Conservation (phyloP, 2,888 invertebrate genomes). For the Sceliomorpha sp. region DNA sequence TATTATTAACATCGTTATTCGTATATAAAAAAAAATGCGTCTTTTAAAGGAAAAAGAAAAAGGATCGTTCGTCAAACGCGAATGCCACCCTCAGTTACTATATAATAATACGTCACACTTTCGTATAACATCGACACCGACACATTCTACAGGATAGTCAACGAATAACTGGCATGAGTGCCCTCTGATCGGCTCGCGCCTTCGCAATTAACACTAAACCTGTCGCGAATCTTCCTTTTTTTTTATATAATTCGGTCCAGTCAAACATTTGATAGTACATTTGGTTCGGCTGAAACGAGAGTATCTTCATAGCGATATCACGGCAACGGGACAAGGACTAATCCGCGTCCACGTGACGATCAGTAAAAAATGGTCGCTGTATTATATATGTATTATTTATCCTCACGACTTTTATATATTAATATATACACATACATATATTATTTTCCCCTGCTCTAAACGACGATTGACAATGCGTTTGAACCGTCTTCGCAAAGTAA, state of each 20-base stretch:
- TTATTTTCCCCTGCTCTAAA: constrained; percentile 32
- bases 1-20: too few relatives aligned
- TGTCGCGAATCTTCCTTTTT: constrained; percentile 2
- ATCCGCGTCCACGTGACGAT: constrained; percentile 20
- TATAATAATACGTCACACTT: constrained; percentile 9
- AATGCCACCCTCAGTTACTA: constrained; percentile 3
- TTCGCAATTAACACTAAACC: constrained; percentile 7
- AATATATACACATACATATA: constrained; percentile 34
- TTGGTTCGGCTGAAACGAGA: constrained; percentile 41
- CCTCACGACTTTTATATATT: constrained; percentile 13
- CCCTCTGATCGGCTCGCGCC: constrained; percentile 18
- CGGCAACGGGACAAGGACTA: constrained; percentile 16
- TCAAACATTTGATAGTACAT: constrained; percentile 25
- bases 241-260: constrained; percentile 12
- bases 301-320: constrained; percentile 34
- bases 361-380: constrained; percentile 41
- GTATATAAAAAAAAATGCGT: too few relatives aligned
- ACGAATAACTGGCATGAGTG: constrained; percentile 36
- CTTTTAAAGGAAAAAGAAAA: too few relatives aligned
- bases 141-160: constrained; percentile 9
- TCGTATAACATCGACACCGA: constrained; percentile 3
- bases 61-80: too few relatives aligned
- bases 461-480: constrained; percentile 29
- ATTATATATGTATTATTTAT: constrained; percentile 32
- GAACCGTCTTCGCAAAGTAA: constrained; percentile 9